These are phyloP conservation scores for Latrodectus elegans DNA, from an alignment of 2,888 invertebrate genomes.

Conservation along the genomic window DNA sequence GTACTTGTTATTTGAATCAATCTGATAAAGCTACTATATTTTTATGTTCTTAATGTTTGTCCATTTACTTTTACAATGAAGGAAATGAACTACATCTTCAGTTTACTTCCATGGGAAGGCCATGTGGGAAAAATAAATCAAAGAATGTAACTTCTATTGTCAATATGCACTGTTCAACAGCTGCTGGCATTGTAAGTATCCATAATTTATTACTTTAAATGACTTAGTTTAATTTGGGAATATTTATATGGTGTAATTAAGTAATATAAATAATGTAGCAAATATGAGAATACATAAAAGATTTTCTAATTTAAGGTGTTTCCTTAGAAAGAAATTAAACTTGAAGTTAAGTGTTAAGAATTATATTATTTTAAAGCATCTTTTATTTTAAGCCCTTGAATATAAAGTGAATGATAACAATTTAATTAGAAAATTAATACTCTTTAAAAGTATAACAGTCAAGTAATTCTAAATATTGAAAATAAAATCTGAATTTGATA, in stretches of 20 bases:
- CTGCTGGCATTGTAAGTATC: conserved; percentile 56
- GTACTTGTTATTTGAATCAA: too few species aligned
- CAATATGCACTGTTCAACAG: conserved; percentile 60
- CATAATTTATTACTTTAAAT: background rate
- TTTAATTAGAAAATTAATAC: too few species aligned
- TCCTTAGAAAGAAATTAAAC: background rate
- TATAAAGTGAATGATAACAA: too few species aligned
- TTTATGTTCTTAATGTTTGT: background rate
- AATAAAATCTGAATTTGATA: too few species aligned
- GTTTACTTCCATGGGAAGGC: conserved; percentile 51
- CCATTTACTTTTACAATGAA: background rate
- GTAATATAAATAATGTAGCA: background rate
- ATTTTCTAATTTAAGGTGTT: background rate
- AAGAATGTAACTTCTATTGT: conserved; percentile 70
- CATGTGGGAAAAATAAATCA: conserved; percentile 69
- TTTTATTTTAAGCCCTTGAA: too few species aligned
- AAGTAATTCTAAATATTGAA: too few species aligned
- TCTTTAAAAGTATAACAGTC: too few species aligned
- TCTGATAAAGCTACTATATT: too few species aligned
- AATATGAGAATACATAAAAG: background rate
- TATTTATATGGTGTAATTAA: background rate
- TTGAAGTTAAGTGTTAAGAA: background rate
- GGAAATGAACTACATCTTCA: conserved; percentile 65
- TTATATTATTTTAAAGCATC: too few species aligned
- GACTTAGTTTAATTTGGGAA: too few species aligned